phyloP scores from a whole-genome alignment of 2,113 vertebrate species.

The Lagopus muta region DNA sequence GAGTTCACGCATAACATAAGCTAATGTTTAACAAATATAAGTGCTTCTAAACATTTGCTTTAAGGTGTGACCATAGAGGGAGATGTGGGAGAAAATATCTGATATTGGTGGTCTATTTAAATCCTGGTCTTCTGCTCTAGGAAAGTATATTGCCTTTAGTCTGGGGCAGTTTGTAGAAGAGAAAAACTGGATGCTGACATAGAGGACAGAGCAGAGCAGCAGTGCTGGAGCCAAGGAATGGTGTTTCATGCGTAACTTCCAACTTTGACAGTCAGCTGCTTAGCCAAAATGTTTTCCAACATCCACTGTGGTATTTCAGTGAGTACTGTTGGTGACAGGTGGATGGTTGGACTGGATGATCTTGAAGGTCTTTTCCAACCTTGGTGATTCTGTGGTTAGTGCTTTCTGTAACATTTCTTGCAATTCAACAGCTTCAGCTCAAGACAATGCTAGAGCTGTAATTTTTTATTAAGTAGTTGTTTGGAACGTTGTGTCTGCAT shows the following conservation, averaged over 20 bases:
- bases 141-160: not conserved
- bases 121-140: not conserved
- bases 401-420: not conserved
- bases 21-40: not conserved
- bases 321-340: too few species aligned
- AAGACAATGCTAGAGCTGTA: not conserved
- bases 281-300: not conserved
- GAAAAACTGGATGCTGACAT: not conserved
- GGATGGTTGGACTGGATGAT: too few species aligned
- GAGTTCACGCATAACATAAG: not conserved
- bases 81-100: not conserved
- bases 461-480: not conserved
- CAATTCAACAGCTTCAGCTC: not conserved
- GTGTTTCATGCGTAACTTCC: not conserved
- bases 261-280: not conserved
- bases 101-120: not conserved
- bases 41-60: not conserved
- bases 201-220: not conserved
- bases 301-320: not conserved
- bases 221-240: not conserved
- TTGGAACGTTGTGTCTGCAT: not conserved
- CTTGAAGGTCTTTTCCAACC: too few species aligned
- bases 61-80: not conserved
- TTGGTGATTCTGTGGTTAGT: too few species aligned
- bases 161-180: not conserved